Conservation (phyloP, 2,888 invertebrate genomes). For the Slavum lentiscoides region DNA sequence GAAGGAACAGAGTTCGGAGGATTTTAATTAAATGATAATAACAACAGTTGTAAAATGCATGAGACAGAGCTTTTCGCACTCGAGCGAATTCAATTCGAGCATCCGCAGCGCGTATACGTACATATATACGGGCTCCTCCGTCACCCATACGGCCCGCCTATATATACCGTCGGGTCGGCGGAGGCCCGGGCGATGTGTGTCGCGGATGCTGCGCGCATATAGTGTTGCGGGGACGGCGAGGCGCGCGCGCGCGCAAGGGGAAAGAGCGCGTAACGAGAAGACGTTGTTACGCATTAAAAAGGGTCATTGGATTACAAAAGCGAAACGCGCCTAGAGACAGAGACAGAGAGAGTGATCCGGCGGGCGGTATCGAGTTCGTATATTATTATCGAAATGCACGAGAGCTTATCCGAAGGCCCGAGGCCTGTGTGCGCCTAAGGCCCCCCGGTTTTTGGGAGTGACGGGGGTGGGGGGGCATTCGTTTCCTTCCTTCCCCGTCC, state of each 20-base stretch:
- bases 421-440: too few species aligned
- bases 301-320: constrained; percentile 51
- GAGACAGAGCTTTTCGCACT: constrained; percentile 54
- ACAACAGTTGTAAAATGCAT: constrained; percentile 52
- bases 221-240: background rate
- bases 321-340: constrained; percentile 24
- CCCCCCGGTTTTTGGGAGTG: too few species aligned
- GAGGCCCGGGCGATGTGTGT: background rate
- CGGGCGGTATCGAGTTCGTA: constrained; percentile 18
- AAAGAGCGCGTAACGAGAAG: constrained; percentile 44
- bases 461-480: too few species aligned
- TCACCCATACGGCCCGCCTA: too few species aligned
- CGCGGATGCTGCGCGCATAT: too few species aligned
- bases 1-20: constrained; percentile 51
- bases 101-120: constrained; percentile 3
- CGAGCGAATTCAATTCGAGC: constrained; percentile 52
- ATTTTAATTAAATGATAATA: constrained; percentile 54
- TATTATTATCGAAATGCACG: background rate
- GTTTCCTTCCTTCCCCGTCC: too few species aligned
- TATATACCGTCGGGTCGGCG: background rate
- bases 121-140: constrained; percentile 41
- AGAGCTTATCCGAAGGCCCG: too few species aligned
- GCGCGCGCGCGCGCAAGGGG: background rate
- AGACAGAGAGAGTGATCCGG: background rate
- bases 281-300: constrained; percentile 45